A percentile compares a stretch with the other conserved stretches of the same genome.
Conservation (phyloP, 2,797 vertebrate genomes). For the Rhincodon typus region DNA sequence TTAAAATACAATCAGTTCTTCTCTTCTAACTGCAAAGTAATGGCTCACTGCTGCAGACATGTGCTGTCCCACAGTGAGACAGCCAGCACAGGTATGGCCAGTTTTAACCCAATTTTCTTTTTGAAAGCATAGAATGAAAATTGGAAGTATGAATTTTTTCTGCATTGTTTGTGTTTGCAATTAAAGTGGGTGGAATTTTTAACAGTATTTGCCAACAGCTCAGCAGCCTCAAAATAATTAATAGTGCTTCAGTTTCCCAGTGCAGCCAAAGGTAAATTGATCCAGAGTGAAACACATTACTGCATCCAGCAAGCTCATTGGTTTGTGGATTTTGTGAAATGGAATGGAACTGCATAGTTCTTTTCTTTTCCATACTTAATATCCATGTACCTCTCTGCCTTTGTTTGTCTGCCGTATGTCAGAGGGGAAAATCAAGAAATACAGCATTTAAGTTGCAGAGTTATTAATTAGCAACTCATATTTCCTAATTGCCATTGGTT, state of each 20-base stretch:
- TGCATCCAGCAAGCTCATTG: no score
- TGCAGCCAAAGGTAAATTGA: neutral
- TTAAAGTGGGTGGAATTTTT: neutral
- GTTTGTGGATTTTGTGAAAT: neutral
- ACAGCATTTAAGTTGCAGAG: no score
- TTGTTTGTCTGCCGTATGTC: no score
- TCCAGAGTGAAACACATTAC: neutral
- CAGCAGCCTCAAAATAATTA: neutral
- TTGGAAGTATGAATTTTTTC: neutral
- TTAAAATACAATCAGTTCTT: neutral
- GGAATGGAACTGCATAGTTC: neutral
- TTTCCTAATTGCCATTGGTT: no score
- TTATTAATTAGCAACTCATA: no score
- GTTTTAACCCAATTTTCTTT: neutral
- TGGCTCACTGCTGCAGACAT: neutral
- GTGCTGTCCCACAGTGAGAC: neutral
- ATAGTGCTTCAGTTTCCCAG: neutral
- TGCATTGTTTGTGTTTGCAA: neutral
- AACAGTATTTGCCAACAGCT: neutral
- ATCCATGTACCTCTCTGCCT: no score
- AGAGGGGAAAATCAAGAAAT: no score
- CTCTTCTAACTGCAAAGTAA: neutral
- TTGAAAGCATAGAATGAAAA: neutral
- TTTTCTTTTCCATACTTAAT: no score
- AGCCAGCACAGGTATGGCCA: neutral